phyloP scores from a whole-genome alignment of 2,888 invertebrate genomes.

The Agrochola macilenta region DNA sequence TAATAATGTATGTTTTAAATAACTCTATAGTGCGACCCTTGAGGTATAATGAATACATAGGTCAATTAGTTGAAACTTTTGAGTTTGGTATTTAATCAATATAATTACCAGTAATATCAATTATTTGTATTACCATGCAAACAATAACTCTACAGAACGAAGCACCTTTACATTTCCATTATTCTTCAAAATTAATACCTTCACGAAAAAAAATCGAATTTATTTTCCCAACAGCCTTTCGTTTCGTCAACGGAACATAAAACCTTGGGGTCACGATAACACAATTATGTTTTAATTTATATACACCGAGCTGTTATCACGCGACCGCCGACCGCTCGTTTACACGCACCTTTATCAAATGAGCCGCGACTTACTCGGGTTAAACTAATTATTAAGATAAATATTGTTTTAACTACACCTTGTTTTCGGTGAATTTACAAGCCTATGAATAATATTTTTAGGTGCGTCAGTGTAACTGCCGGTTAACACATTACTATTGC shows the following conservation, averaged over 20 bases:
- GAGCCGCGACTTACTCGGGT: conserved; percentile 84
- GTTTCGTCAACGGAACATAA: conserved; percentile 81
- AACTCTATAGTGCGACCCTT: not conserved
- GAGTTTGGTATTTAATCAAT: not conserved
- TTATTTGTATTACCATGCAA: conserved; percentile 5
- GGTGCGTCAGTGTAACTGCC: conserved; percentile 73
- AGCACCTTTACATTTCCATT: conserved; percentile 21
- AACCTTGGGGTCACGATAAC: conserved; percentile 89
- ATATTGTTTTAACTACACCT: conserved; percentile 87
- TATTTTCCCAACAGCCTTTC: conserved; percentile 69
- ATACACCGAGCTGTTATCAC: conserved; percentile 85
- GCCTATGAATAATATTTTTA: conserved; percentile 77
- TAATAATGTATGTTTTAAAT: not conserved
- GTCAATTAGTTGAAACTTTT: not conserved
- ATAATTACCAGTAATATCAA: conserved; percentile 31
- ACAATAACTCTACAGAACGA: conserved; percentile 38
- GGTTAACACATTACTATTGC: conserved; percentile 73
- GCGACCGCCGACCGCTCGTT: conserved; percentile 79
- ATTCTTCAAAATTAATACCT: conserved; percentile 44
- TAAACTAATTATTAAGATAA: conserved; percentile 90
- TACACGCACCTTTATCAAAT: conserved; percentile 88
- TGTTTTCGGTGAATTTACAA: conserved; percentile 85
- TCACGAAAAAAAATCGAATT: conserved; percentile 59
- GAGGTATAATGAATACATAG: not conserved
- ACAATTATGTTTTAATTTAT: conserved; percentile 91